Evolutionary conservation across 2,888 invertebrate genomes (phyloP), one percentile per base, ranked within the genome.

Genomic region (Vesta saturnalis): DNA sequence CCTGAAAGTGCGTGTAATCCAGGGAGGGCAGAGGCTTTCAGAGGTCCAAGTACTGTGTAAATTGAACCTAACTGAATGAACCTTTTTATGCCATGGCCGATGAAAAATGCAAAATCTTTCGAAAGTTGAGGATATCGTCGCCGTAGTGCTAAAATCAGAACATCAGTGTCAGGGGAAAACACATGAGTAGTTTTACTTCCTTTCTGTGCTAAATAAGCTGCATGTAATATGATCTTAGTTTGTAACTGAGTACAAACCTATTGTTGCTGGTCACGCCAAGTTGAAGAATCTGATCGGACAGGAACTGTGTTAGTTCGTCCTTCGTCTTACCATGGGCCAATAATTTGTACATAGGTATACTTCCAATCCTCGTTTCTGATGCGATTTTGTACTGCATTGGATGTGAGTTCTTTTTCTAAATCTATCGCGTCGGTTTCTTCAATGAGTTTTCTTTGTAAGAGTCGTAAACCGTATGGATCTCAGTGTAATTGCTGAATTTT

Each of bases 41-140:
- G n/a, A n/a, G n/a, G 39, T 58, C 58, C 39, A 30, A 58, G 58
- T 23, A 39, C 15, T 15, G 15, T 58, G 16, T 58, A 35, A 22
- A 58, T 58, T 35, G 58, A 35, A 35, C 39, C 39, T 58, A 58
- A 39, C 39, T 58, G 14, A 58, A 58, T 39, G 18, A 49, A 58
- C 16, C 16, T 35, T 30, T 35, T 58, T 18, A 58, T 58, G 39
- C 39, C 58, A 35, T 4, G 8, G 58, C 35, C 15, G 15, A 58
- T 12, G 43, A 55, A 19, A 55, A 55, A 21, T 21, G 6, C 21
- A 55, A 21, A 55, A 6, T 55, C 1, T 55, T 8, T 6, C 55
- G n/a, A n/a, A n/a, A n/a, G n/a, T n/a, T n/a, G n/a, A n/a, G n/a
- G n/a, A n/a, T n/a, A n/a, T n/a, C n/a, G n/a, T n/a, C n/a, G n/a